A percentile compares a stretch with the other conserved stretches of the same genome.
Conservation (phyloP, 2,113 vertebrate genomes). For the Periophthalmodon schlosseri region DNA sequence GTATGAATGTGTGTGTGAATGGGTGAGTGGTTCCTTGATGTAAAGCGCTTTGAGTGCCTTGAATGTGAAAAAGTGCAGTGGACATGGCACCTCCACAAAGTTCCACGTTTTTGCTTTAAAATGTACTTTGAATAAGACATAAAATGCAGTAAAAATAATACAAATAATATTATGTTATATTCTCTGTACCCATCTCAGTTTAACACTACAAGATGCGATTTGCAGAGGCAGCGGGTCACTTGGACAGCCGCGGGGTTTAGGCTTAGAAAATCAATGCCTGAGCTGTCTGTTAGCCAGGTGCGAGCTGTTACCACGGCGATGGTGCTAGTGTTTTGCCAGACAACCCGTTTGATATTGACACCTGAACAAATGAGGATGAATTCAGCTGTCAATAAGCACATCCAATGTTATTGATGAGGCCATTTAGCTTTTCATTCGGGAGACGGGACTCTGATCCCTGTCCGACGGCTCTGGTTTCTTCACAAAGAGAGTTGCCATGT, state of each 20-base stretch:
- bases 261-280: constrained; percentile 60
- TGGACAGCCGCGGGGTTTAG: constrained; percentile 23
- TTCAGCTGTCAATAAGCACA: constrained; percentile 71
- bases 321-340: constrained; percentile 30
- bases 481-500: neutral
- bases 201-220: neutral
- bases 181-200: too few relatives aligned
- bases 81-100: too few relatives aligned
- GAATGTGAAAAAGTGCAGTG: too few relatives aligned
- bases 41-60: too few relatives aligned
- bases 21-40: too few relatives aligned
- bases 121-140: too few relatives aligned
- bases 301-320: neutral
- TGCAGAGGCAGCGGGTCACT: constrained; percentile 31
- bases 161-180: too few relatives aligned
- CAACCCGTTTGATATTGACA: constrained; percentile 77
- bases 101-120: too few relatives aligned
- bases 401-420: constrained; percentile 76
- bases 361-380: constrained; percentile 78
- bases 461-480: constrained; percentile 32
- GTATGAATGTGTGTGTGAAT: too few relatives aligned
- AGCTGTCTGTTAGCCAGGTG: constrained; percentile 46
- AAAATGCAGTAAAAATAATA: too few relatives aligned
- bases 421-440: constrained; percentile 65
- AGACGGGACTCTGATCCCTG: constrained; percentile 44